Conservation (phyloP, 2,797 vertebrate genomes). For the Mus spretus region DNA sequence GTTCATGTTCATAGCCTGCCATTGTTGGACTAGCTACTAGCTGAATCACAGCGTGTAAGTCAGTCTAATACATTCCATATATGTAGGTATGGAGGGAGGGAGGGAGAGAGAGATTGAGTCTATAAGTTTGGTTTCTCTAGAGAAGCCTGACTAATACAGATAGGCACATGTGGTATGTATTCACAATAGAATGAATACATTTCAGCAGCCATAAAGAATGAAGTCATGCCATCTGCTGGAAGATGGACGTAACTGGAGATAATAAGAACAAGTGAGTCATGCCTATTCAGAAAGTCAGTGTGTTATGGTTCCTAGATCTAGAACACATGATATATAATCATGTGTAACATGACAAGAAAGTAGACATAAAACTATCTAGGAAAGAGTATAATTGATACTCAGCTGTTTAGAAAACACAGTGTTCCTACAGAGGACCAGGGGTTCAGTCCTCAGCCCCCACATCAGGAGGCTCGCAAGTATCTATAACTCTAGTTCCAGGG, state of each 20-base stretch:
- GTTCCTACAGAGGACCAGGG: not conserved
- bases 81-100: too few relatives aligned
- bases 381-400: not conserved
- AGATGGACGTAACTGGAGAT: not conserved
- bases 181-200: not conserved
- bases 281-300: not conserved
- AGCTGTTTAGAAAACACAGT: too few relatives aligned
- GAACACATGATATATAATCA: not conserved
- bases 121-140: not conserved
- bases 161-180: not conserved
- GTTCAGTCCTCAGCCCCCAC: not conserved
- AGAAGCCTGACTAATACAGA: not conserved
- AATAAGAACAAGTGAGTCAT: not conserved
- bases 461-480: not conserved
- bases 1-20: not conserved
- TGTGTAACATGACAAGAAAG: not conserved
- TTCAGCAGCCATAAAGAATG: not conserved
- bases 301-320: too few relatives aligned
- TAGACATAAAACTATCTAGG: not conserved
- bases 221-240: not conserved
- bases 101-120: not conserved
- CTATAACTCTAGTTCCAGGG: not conserved
- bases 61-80: not conserved
- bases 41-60: not conserved
- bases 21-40: not conserved